phyloP scores from a whole-genome alignment of 2,113 vertebrate genomes.

The Eleginops maclovinus region DNA sequence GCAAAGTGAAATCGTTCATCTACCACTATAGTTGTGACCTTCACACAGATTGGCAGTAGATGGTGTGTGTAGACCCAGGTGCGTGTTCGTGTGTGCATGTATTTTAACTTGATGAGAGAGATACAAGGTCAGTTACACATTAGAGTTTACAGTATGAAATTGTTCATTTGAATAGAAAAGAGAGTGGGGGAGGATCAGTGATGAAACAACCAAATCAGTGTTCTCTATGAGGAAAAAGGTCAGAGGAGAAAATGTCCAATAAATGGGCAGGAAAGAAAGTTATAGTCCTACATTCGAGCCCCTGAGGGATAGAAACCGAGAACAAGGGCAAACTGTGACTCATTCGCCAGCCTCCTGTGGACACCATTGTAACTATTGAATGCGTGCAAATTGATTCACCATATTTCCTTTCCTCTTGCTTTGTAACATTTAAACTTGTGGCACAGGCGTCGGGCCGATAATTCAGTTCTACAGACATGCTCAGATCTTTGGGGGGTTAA shows the following conservation, averaged over 20 bases:
- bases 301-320: conserved; percentile 18
- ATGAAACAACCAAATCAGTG: conserved; percentile 42
- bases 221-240: conserved; percentile 56
- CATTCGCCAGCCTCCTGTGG: conserved; percentile 1
- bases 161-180: conserved; percentile 27
- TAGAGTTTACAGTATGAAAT: conserved; percentile 6
- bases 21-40: conserved; percentile 67
- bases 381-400: conserved; percentile 35
- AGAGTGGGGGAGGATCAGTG: conserved; percentile 18
- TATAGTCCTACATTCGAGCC: conserved; percentile 3
- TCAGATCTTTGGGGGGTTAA: background rate
- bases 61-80: background rate
- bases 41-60: conserved; percentile 55
- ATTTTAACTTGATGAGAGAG: conserved; percentile 27
- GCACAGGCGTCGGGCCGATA: background rate
- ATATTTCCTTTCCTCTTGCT: conserved; percentile 4
- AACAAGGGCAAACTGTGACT: conserved; percentile 56
- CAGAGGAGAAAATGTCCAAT: conserved; percentile 57
- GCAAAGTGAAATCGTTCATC: conserved; percentile 68
- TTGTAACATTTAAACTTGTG: conserved; percentile 1
- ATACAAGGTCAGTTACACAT: conserved; percentile 48
- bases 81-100: background rate
- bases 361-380: conserved; percentile 37
- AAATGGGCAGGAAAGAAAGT: conserved; percentile 43
- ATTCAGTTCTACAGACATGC: background rate